Evolutionary conservation across 2,888 invertebrate species (phyloP), one percentile per base, ranked within the genome.

Genomic region (Polyommatus icarus): DNA sequence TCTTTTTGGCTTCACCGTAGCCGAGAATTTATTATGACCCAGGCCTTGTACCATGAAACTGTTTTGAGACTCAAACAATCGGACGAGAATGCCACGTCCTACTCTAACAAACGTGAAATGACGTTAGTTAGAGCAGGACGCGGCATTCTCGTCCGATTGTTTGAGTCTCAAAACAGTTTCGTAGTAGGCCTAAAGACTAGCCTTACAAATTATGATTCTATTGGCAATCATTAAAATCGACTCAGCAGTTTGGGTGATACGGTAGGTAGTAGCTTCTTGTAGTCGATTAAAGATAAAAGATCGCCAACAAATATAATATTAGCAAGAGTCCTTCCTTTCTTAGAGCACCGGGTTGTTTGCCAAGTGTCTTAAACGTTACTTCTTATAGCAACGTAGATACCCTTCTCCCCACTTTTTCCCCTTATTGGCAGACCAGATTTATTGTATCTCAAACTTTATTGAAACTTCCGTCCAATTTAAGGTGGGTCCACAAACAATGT

Each of bases 381-480:
- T 79, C 78, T 77, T 76, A 80, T 18, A 54, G 54, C 54, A 54
- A 80, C 81, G 67, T 15, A 67, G 67, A 67, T 67, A 67, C 67
- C 18, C 29, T 24, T 61, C 61, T 61, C 67, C 67, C 67, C 81
- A 80, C 84, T 82, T 81, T 82, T 82, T 83, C 83, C 85, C 79
- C 80, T 81, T 89, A 87, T 90, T 89, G 89, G 88, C 84, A 83
- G 86, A 85, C 83, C 81, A 86, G 86, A 88, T 88, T 88, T 88
- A 89, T 87, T 84, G 84, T 83, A 83, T 84, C 86, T 78, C 57
- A 78, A 71, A 78, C 72, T 78, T 76, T 54, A 76, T 79, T 77
- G 46, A 61, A 61, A 50, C 73, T 57, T 59, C 46, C 46, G 72
- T 78, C 20, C 57, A 57, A 67, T 77, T 78, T 71, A 67, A 75